Conservation (phyloP, 2,797 vertebrate species). For the Prunella strophiata region DNA sequence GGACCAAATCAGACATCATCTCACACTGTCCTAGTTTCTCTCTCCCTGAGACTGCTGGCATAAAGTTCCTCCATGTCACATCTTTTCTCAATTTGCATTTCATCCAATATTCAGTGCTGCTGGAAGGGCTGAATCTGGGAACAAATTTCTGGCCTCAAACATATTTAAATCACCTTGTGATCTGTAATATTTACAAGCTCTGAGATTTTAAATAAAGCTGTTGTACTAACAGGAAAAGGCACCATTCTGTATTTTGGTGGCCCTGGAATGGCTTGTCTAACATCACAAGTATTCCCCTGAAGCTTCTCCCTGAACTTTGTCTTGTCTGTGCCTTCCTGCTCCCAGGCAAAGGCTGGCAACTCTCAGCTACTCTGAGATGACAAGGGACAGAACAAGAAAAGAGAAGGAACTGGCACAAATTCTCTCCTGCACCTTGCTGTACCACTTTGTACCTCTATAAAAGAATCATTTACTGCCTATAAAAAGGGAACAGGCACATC, state of each 20-base stretch:
- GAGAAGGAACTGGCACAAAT: background rate
- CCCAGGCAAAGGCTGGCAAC: background rate
- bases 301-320: background rate
- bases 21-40: slow-evolving; percentile 3
- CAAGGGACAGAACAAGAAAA: background rate
- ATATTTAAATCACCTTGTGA: background rate
- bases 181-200: background rate
- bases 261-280: background rate
- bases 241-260: background rate
- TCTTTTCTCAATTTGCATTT: slow-evolving; percentile 21
- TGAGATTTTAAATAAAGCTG: background rate
- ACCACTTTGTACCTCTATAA: background rate
- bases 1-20: background rate
- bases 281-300: background rate
- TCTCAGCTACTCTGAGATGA: background rate
- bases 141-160: background rate
- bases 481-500: background rate
- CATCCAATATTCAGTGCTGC: background rate
- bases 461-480: background rate
- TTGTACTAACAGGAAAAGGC: background rate
- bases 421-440: background rate
- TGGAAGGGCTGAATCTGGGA: background rate
- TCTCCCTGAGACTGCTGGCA: background rate
- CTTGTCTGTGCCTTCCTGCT: background rate
- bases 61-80: background rate